Percentiles rank a stretch among this genome's conserved stretches.
Evolutionary conservation across 2,888 invertebrate species (phyloP).

Genomic region (Hybos culiciformis): DNA sequence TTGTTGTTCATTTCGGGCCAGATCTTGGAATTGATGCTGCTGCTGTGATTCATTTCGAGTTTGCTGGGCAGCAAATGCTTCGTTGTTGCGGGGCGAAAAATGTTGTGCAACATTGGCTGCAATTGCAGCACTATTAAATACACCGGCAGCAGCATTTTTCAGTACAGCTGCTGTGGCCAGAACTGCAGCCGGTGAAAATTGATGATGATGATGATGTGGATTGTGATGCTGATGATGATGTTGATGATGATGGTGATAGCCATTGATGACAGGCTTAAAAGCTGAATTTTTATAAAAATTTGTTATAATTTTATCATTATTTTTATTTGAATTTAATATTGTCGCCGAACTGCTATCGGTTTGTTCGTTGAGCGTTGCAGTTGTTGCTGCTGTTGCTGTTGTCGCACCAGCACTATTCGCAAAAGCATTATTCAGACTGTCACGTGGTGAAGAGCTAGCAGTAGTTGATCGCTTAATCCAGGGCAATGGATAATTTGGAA

Average conservation of each 20-base stretch:
- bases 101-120: too few relatives aligned
- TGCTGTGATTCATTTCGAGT: too few relatives aligned
- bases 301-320: background rate
- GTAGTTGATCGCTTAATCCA: conserved; percentile 42
- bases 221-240: background rate
- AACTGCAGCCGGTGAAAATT: background rate
- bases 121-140: background rate
- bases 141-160: background rate
- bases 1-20: too few relatives aligned
- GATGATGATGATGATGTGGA: background rate
- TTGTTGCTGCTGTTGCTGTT: background rate
- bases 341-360: background rate
- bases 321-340: background rate
- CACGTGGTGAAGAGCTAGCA: conserved; percentile 1
- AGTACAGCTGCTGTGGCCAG: background rate
- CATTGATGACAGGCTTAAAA: conserved; percentile 20
- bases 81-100: too few relatives aligned
- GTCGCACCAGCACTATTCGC: background rate
- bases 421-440: background rate
- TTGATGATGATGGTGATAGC: conserved; percentile 6
- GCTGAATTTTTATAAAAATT: conserved; percentile 20
- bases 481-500: conserved; percentile 50
- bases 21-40: too few relatives aligned
- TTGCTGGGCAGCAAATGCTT: too few relatives aligned
- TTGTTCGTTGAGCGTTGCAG: too few relatives aligned